Base-by-base conservation (phyloP, 2,888 invertebrate genomes). In the Heliconius charithonia region DNA sequence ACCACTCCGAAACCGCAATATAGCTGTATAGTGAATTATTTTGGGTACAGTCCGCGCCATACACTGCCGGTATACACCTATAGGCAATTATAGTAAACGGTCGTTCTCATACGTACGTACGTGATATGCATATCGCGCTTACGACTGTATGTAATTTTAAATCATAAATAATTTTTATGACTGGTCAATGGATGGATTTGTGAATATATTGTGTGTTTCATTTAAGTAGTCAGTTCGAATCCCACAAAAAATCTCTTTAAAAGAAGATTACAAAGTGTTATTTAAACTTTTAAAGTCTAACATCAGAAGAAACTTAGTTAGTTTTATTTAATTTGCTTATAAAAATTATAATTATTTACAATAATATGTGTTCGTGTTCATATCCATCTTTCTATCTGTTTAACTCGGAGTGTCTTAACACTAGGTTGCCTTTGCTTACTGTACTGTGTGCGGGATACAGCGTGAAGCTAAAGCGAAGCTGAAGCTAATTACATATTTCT, bases 11-110 rank as follows among this genome's bases (percentile, higher is more conserved):
- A 71, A 32, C 71, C 71, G n/a, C 71, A 56, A 71, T 56, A 29
- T 71, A 56, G 56, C 71, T 71, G n/a, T 32, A 71, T 32, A 56
- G 71, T 56, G 56, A 56, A 71, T 71, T 56, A 71, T 71, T 71
- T 71, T 71, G 71, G 56, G 71, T 71, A 71, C 71, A 71, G 29
- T 71, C 71, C 56, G 13, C 71, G 22, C 56, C 29, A 71, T 29
- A n/a, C 12, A 37, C 41, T 1, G 29, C 56, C n/a, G 56, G 13
- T 29, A 32, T n/a, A 32, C 7, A 56, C 51, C n/a, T 71, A 56
- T 71, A 56, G 71, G 56, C 71, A 65, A 65, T 77, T 72, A 66
- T 59, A 67, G 62, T 78, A 51, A 78, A 70, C 63, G 56, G 29
- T 69, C 32, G 78, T 29, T 79, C 76, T 59, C 56, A 32, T 71